These are phyloP conservation scores for Pachypeltis micranthus DNA, from an alignment of 1,140 invertebrate species.

Conservation along the genomic window DNA sequence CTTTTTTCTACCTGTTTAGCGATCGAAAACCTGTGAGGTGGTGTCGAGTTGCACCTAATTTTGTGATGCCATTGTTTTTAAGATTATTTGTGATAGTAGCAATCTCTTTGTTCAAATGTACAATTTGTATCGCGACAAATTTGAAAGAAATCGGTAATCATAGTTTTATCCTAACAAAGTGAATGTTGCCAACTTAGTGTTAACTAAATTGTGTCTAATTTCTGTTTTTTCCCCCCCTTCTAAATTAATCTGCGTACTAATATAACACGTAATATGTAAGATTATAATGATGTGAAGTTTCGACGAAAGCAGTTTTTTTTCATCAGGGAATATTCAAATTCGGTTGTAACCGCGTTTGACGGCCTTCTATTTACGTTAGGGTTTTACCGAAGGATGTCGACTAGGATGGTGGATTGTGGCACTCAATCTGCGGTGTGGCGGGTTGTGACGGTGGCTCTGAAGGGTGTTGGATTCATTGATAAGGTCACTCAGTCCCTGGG, in stretches of 20 bases:
- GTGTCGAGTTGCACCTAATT: neutral
- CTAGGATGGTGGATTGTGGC: too few species aligned
- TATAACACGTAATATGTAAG: neutral
- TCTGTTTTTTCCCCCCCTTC: neutral
- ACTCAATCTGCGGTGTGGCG: too few species aligned
- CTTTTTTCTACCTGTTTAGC: neutral
- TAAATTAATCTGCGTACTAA: too few species aligned
- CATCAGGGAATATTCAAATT: neutral
- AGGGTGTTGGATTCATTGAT: too few species aligned
- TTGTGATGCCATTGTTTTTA: constrained; percentile 4
- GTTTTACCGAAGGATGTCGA: too few species aligned
- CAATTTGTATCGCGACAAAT: neutral
- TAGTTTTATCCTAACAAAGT: neutral
- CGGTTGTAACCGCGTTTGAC: neutral
- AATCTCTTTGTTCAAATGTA: neutral
- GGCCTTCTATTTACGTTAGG: neutral
- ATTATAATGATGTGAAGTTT: neutral
- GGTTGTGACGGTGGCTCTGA: too few species aligned
- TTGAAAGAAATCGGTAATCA: neutral
- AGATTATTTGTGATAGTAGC: constrained; percentile 2
- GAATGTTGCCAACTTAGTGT: constrained; percentile 4
- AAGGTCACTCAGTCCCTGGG: too few species aligned
- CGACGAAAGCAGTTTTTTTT: neutral
- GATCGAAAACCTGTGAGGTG: neutral
- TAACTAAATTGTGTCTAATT: neutral